Evolutionary conservation across 2,113 vertebrate genomes (phyloP).

Genomic region (Bos javanicus): DNA sequence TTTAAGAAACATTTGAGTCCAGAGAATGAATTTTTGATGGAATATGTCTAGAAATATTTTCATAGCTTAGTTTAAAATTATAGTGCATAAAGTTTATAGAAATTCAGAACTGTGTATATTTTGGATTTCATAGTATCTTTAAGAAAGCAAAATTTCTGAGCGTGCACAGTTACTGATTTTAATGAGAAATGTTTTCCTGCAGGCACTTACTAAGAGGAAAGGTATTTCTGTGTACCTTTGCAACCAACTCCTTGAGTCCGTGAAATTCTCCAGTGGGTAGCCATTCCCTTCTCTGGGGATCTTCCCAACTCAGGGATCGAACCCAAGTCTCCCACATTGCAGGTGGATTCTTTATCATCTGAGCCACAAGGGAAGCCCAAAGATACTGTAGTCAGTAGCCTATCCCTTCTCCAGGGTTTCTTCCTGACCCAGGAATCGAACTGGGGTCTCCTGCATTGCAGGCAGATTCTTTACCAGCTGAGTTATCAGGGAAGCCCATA

Average conservation of each 20-base stretch:
- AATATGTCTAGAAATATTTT: not conserved
- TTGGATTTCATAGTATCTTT: constrained; percentile 11
- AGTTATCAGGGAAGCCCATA: not conserved
- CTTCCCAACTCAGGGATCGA: not conserved
- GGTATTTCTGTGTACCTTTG: constrained; percentile 32
- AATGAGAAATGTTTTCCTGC: constrained; percentile 43
- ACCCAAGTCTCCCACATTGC: not conserved
- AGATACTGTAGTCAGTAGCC: accelerated
- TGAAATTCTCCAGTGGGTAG: not conserved
- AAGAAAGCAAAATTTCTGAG: not conserved
- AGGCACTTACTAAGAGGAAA: constrained; percentile 38
- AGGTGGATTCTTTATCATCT: not conserved
- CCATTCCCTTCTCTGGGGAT: not conserved
- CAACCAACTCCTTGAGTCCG: accelerated
- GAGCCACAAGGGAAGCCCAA: not conserved
- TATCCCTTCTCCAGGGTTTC: not conserved
- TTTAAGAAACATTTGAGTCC: not conserved
- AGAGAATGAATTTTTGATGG: not conserved
- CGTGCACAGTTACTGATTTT: constrained; percentile 33
- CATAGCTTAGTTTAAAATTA: not conserved
- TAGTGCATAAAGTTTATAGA: not conserved
- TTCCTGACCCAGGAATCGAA: not conserved
- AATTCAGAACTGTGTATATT: not conserved
- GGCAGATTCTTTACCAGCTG: not conserved
- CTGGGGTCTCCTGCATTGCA: not conserved